Base-by-base conservation (phyloP, 1,140 invertebrate genomes). In the Babylonia areolata region DNA sequence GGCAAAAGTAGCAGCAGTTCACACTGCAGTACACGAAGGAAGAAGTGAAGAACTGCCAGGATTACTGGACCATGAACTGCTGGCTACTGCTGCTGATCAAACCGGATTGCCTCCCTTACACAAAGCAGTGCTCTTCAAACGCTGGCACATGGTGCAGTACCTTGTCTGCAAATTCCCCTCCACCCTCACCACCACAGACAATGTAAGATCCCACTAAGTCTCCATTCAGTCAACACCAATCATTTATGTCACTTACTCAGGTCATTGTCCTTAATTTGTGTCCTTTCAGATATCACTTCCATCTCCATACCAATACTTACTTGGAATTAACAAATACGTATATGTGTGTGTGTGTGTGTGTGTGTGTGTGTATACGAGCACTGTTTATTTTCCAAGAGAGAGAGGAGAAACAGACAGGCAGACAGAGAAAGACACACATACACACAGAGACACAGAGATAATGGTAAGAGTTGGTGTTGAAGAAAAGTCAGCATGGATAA, bases 41-140 rank as follows among this genome's bases (percentile, higher is more conserved):
- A 51, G 87, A 58, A 83, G 89, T 23, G 46, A 46, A 54, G 87
- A 86, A 33, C 58, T 92, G 1, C 58, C 87, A 71, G 77, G 87
- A 20, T 35, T 91, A 17, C 82, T 89, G 54, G 89, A 88, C 46
- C 64, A 88, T 42, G 88, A 87, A n/a, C 86, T 79, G 40, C 46
- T 90, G 39, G 58, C 89, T 11, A 71, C 75, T n/a, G 88, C 87
- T 51, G 88, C 87, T 46, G 82, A 84, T 37, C 11, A 31, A 20
- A 84, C 69, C 3, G 90, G 91, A 58, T 81, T 91, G 73, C 86
- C 89, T 71, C 88, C 90, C 79, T 81, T 92, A 31, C 90, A 91
- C 28, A 90, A 91, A 79, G 91, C 90, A 28, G 89, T 92, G 3
- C 37, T 91, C 23, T 85, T 71, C 71, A 46, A 81, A 35, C 80